Evolutionary conservation across 30 jellyfish, hydroid and myxozoan genomes (phyloP).

Genomic region (Cassiopea andromeda): DNA sequence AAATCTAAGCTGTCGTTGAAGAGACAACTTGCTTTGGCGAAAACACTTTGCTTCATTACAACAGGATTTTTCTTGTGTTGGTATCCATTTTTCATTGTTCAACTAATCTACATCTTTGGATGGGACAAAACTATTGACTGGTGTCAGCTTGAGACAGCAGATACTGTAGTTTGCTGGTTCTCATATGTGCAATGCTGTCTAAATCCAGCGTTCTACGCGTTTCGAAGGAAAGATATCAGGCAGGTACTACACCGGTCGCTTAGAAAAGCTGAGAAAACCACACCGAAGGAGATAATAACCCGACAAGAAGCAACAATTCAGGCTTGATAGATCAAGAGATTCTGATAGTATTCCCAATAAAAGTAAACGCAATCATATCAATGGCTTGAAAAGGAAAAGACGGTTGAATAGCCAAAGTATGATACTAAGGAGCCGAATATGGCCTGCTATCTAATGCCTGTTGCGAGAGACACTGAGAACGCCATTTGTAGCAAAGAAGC

Average conservation of each 20-base stretch:
- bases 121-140: constrained; percentile 43
- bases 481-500: no score
- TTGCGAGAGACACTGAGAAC: no score
- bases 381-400: background rate
- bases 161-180: constrained; percentile 76
- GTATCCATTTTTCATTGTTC: constrained; percentile 69
- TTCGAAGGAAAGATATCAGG: constrained; percentile 54
- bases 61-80: constrained; percentile 66
- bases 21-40: constrained; percentile 55
- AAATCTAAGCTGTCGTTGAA: constrained; percentile 5
- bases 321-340: background rate
- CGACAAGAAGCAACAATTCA: constrained; percentile 19
- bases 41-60: constrained; percentile 57
- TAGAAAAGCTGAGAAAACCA: background rate
- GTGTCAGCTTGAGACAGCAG: constrained; percentile 74
- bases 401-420: background rate
- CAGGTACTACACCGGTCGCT: constrained; percentile 14
- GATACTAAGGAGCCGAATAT: no score
- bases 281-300: background rate
- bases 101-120: constrained; percentile 44
- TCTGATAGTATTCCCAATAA: background rate
- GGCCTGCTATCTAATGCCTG: no score
- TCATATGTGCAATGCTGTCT: constrained; percentile 74
- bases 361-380: background rate
- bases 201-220: constrained; percentile 63